These are phyloP conservation scores for Numida meleagris DNA, from an alignment of 2,113 vertebrate genomes.

Conservation along the genomic window DNA sequence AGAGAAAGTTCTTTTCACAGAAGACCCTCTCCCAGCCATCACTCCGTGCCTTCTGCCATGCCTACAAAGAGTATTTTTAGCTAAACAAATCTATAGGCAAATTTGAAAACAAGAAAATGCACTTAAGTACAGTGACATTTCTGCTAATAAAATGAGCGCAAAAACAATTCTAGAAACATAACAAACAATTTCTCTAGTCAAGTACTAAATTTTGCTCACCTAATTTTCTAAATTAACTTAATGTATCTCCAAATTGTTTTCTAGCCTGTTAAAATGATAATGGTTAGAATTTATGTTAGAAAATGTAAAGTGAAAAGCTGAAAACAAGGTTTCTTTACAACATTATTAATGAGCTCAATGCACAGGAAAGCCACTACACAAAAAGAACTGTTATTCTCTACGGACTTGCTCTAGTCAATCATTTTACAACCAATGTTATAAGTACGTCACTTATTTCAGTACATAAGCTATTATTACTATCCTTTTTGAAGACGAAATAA, in stretches of 20 bases:
- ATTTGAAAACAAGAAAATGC: neutral
- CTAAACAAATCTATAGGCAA: neutral
- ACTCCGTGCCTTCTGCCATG: constrained; percentile 92
- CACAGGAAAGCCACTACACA: neutral
- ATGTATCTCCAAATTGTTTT: neutral
- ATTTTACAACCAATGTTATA: accelerated
- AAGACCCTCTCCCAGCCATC: constrained; percentile 94
- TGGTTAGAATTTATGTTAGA: neutral
- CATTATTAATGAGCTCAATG: neutral
- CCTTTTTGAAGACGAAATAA: neutral
- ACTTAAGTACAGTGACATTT: neutral
- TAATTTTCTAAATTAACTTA: neutral
- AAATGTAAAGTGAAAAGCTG: neutral
- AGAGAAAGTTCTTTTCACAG: constrained; percentile 95
- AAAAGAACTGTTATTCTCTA: neutral
- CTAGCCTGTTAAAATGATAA: neutral
- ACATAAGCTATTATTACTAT: neutral
- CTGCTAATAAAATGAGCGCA: accelerated
- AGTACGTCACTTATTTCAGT: neutral
- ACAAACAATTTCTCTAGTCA: neutral
- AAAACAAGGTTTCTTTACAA: neutral
- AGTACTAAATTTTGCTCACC: neutral
- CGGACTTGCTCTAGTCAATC: neutral
- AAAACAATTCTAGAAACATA: neutral
- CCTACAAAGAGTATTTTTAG: constrained; percentile 73